These are phyloP conservation scores for Bactericera cockerelli DNA, from an alignment of 1,140 invertebrate species.

Conservation along the genomic window DNA sequence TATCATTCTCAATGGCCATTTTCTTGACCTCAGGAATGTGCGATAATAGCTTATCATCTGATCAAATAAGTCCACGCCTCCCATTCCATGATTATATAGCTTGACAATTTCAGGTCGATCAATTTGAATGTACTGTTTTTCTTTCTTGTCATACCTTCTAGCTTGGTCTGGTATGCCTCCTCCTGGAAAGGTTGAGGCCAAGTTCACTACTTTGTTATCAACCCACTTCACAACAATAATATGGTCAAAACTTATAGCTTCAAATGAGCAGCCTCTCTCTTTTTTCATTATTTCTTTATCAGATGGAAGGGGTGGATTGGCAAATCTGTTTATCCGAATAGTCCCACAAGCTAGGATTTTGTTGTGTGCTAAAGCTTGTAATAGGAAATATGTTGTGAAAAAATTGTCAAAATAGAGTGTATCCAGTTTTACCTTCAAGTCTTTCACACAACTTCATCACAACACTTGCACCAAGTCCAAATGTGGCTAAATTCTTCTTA, in stretches of 20 bases:
- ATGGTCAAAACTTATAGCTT: neutral
- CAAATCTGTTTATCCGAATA: neutral
- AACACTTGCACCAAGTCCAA: neutral
- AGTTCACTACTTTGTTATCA: slow-evolving; percentile 12
- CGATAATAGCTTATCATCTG: slow-evolving; percentile 16
- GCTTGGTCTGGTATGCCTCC: slow-evolving; percentile 14
- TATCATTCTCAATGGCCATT: slow-evolving; percentile 26
- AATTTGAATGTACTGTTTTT: slow-evolving; percentile 25
- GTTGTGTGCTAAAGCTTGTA: neutral
- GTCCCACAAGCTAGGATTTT: neutral
- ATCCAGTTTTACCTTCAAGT: neutral
- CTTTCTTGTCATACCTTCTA: slow-evolving; percentile 24
- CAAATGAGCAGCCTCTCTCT: neutral
- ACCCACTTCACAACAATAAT: slow-evolving; percentile 16
- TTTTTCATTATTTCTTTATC: neutral
- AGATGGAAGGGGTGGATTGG: neutral
- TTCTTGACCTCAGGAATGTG: slow-evolving; percentile 24
- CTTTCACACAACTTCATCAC: neutral
- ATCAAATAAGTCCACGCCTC: slow-evolving; percentile 27
- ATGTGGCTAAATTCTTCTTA: too few species aligned
- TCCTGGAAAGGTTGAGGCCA: slow-evolving; percentile 16
- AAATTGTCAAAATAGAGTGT: neutral
- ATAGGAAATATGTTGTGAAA: neutral
- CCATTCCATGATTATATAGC: slow-evolving; percentile 29
- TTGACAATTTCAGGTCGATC: slow-evolving; percentile 26